Base-by-base conservation (phyloP, 2,797 vertebrate genomes). In the Enteromius paludinosus region DNA sequence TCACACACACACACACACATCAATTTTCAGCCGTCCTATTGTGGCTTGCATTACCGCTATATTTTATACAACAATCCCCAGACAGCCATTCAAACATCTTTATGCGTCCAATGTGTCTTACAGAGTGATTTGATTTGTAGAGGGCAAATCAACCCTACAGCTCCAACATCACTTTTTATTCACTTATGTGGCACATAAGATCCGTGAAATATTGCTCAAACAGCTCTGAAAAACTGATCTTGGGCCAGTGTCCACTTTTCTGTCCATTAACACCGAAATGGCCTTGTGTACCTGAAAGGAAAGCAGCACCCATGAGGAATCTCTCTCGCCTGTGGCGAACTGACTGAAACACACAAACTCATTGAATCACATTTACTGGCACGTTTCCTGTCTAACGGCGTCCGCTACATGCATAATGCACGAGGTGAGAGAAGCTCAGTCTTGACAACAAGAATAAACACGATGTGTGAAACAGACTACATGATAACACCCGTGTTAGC, bases 371-470 rank as follows among this genome's bases (percentile, higher is more conserved):
- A 81, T 86, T 86, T 82, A 82, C 79, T 72, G 62, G 45, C 64
- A 43, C 56, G 35, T 81, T 80, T 28, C 41, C 38, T 47, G 25
- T 68, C 78, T 65, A 52, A 76, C 52, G 52, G 43, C 20, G 70
- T 66, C 72, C 68, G 65, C 10, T 38, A 28, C 65, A 83, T 84
- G 69, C 79, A 82, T 87, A 84, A 84, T 81, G 56, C 73, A 85
- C 45, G 15, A 83, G 80, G 73, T 52, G 75, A 52, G 33, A 86
- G 79, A 41, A 43, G 64, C 41, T 65, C 14, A 30, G 66, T 56
- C 64, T 76, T 43, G 79, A 75, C 72, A 76, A 43, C 35, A 64
- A 35, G 79, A 79, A 45, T 28, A 78, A 77, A 83, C 38, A 15
- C 12, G 17, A 28, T 1, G 11, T 71, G 20, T 71, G 62, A 61